Evolutionary conservation across 2,888 invertebrate species (phyloP), one percentile per base, ranked within the genome.

Genomic region (Agrotis clavis): DNA sequence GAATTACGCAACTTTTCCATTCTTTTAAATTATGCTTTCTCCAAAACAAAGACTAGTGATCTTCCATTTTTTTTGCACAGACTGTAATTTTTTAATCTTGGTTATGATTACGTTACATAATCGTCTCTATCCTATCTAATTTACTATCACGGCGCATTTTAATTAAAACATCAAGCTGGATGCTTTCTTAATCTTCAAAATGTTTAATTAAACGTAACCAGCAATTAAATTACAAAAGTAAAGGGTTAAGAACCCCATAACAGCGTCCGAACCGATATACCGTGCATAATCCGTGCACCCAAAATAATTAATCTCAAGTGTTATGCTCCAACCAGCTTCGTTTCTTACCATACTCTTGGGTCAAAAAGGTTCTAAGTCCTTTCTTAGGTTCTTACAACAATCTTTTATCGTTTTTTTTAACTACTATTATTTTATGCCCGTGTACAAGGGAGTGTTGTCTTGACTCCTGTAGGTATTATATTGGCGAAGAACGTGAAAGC

Each of bases 241-340:
- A 75, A 89, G 89, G 88, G 87, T 88, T 89, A 88, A 89, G 87
- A 89, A 88, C 87, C 88, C 85, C 87, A 88, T 88, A 85, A 79
- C 77, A 76, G 67, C 67, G 70, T 61, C 71, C 53, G 75, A 67
- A 73, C 67, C 71, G 53, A 74, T 76, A 69, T 82, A 86, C 87
- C 90, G 81, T 89, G 86, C 86, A 89, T 90, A 91, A 89, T 91
- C 88, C 86, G 79, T 84, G 83, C 86, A 89, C 88, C 89, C 84
- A 87, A 92, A 90, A 86, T 86, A 85, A 91, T 90, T 89, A 90
- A 88, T 88, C 88, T 90, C 82, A 81, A 89, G 87, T 87, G 87
- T 87, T 84, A 85, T 75, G 79, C 67, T 67, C 54, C 71, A 89
- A 88, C 89, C 86, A 79, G 88, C 86, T 88, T 79, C 71, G 63